A percentile compares a stretch with the other conserved stretches of the same genome.
Evolutionary conservation across 2,113 vertebrate species (phyloP).

Genomic region (Psilopsiagon aurifrons): DNA sequence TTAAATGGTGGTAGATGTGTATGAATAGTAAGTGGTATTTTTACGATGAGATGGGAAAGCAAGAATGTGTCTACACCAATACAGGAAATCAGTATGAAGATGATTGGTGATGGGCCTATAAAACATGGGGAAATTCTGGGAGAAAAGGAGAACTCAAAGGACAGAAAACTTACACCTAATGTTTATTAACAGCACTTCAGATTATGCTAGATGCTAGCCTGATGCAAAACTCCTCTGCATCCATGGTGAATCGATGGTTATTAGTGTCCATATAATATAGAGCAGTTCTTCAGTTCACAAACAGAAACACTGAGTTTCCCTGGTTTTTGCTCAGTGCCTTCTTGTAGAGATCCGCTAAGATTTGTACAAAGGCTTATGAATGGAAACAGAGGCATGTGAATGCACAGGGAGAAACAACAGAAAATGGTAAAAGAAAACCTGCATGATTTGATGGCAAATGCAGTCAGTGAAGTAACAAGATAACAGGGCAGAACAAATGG

Average conservation of each 20-base stretch:
- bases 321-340: background rate
- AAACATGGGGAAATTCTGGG: background rate
- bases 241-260: background rate
- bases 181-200: background rate
- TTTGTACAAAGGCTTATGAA: background rate
- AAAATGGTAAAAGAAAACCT: background rate
- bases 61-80: background rate
- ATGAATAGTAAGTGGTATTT: background rate
- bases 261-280: background rate
- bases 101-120: background rate
- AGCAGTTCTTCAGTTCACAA: background rate
- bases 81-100: background rate
- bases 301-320: background rate
- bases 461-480: background rate
- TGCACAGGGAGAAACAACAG: background rate
- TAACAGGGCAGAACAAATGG: background rate
- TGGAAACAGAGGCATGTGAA: background rate
- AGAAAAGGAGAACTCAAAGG: slow-evolving; percentile 1
- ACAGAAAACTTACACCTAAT: background rate
- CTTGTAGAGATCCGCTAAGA: background rate
- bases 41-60: background rate
- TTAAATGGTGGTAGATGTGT: background rate
- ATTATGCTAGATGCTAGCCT: background rate
- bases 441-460: background rate
- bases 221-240: background rate